Conservation (phyloP, 1,140 invertebrate genomes). For the Zaprionus ornatus region DNA sequence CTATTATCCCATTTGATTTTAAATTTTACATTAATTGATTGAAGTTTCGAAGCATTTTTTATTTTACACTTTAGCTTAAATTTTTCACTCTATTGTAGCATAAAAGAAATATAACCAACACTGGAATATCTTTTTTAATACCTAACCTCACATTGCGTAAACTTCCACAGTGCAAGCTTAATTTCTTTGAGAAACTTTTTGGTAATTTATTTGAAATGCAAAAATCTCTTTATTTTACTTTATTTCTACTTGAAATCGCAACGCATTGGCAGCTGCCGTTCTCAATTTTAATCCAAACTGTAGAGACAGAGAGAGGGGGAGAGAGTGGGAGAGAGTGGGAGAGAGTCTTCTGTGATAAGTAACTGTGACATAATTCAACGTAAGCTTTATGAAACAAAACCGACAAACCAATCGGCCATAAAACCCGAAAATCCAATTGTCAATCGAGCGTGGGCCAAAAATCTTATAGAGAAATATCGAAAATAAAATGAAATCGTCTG, state of each 20-base stretch:
- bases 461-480: constrained; percentile 38
- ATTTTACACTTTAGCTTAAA: no score
- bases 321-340: no score
- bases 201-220: no score
- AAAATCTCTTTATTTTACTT: not conserved
- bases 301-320: not conserved
- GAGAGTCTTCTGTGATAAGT: not conserved
- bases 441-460: constrained; percentile 47
- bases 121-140: no score
- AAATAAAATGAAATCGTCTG: constrained; percentile 50
- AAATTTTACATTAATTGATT: no score
- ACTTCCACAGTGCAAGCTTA: not conserved
- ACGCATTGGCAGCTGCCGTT: not conserved
- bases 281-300: not conserved
- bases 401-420: constrained; percentile 5
- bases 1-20: no score
- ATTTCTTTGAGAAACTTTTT: not conserved
- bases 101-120: no score
- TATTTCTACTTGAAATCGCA: not conserved
- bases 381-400: constrained; percentile 11
- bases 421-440: constrained; percentile 31
- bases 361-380: not conserved
- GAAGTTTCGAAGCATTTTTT: no score
- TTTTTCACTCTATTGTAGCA: no score
- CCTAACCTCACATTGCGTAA: no score